Evolutionary conservation across 1,140 invertebrate species (phyloP), one percentile per base, ranked within the genome.

Genomic region (Nixonia krombeini): DNA sequence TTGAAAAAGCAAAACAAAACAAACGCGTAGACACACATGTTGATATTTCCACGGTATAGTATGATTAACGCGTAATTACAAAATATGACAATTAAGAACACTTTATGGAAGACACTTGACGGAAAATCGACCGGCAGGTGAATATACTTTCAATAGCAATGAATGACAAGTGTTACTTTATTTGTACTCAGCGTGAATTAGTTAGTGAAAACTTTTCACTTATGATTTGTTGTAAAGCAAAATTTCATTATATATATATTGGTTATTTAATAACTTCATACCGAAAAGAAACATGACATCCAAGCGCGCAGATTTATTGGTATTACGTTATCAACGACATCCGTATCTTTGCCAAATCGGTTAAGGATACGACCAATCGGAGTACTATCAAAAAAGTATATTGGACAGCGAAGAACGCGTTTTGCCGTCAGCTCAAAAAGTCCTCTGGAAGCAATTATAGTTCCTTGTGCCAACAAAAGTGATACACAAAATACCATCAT

Each of bases 371-470:
- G 86, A 65, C 92, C 93, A 55, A 86, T 80, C 4, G 93, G 92
- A 67, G 90, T 91, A 33, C 84, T 86, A 83, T 94, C 92, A 83
- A 94, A 94, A 87, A 94, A 94, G 42, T 81, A 82, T 83, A 91
- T 89, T 15, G 92, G 89, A 68, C 88, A 88, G 50, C 82, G 86
- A 69, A 94, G 73, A 69, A 92, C 80, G 72, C 87, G 87, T 42
- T 78, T 72, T 44, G 95, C 87, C 45, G 93, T 84, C 38, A 53
- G 55, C 25, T 80, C 73, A 80, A 93, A 92, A 67, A 93, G 82
- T 72, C 73, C 70, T 62, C 73, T 70, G 51, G 90, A 88, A 58
- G 90, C 91, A 67, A 86, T 82, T 64, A 93, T 62, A 33, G 88
- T 86, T 73, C 90, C 90, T 70, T 88, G 77, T 74, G 87, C 86